A percentile compares a stretch with the other conserved stretches of the same genome.
These are phyloP conservation scores for Littorina saxatilis DNA, from an alignment of 1,140 invertebrate genomes.

Conservation along the genomic window DNA sequence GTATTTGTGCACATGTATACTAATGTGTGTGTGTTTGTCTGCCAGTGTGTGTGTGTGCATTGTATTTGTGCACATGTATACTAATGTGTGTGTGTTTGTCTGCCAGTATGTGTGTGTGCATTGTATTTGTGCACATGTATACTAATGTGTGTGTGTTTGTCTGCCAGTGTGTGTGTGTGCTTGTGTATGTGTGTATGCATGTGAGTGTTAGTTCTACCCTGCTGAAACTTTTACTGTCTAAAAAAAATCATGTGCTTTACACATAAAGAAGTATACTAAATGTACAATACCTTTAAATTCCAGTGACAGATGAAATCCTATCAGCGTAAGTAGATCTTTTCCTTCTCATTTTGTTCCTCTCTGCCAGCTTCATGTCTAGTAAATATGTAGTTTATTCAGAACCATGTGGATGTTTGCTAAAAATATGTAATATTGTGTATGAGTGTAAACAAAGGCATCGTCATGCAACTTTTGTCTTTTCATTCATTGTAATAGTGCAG, in stretches of 20 bases:
- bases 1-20: not conserved
- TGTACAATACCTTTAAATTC: too few species aligned
- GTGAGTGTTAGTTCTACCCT: not conserved
- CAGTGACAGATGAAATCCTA: constrained; percentile 23
- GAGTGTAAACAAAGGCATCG: too few species aligned
- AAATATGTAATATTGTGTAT: too few species aligned
- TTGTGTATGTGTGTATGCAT: not conserved
- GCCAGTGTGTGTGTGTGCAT: not conserved
- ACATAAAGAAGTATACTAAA: too few species aligned
- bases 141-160: not conserved
- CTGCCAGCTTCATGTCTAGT: too few species aligned
- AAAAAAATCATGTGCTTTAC: too few species aligned
- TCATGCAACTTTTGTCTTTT: too few species aligned
- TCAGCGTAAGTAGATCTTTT: constrained; percentile 9
- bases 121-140: not conserved
- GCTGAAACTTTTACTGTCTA: too few species aligned
- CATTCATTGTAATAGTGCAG: too few species aligned
- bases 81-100: not conserved
- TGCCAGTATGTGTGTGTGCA: not conserved
- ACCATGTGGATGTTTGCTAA: too few species aligned
- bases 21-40: not conserved
- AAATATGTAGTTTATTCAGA: too few species aligned
- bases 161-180: not conserved
- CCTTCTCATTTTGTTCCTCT: too few species aligned
- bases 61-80: not conserved